Base-by-base conservation (phyloP, 1,140 invertebrate genomes). In the Zaprionus ornatus region DNA sequence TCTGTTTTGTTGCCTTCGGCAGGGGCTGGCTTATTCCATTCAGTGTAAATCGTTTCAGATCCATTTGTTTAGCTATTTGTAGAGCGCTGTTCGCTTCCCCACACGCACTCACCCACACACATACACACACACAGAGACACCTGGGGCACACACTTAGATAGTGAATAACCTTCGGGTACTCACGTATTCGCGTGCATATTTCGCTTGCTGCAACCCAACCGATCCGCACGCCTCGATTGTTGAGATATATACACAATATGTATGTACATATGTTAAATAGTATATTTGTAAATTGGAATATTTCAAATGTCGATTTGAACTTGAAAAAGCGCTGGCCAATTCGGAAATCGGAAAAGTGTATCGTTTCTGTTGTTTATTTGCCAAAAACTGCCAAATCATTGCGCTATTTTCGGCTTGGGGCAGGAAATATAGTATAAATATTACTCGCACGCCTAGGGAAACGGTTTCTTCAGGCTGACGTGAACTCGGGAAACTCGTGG, bases 61-160 rank as follows among this genome's bases (percentile, higher is more conserved):
- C 54, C 27, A 68, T 75, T 81, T 81, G 82, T 71, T 77, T 69
- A 68, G 65, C 77, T 73, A 59, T 77, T 84, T 74, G 56, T 57
- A 35, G 37, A 62, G 37, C 35, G 50, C 35, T 37, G 19, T 32
- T 64, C 27, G 62, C 52, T 55, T 66, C 40, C 50, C 37, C 48
- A 19, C 35, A 55, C 15, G 21, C 21, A 25, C 48, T 25, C 27
- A 54, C 19, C n/a, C n/a, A n/a, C n/a, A n/a, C n/a, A n/a, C n/a
- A n/a, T n/a, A 42, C 23, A 35, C 35, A 42, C 25, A 50, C 23
- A 52, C 48, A 32, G 7, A 19, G 40, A 60, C 37, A 74, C 71
- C 64, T 68, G 64, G 54, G 21, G 12, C 5, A 21, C 45, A 50
- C 45, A 29, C 50, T 62, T 50, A 52, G 32, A 9, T 35, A 63